Percentiles rank a stretch among this genome's conserved stretches.
phyloP scores from a whole-genome alignment of 2,113 vertebrate genomes.

The Macquaria australasica region DNA sequence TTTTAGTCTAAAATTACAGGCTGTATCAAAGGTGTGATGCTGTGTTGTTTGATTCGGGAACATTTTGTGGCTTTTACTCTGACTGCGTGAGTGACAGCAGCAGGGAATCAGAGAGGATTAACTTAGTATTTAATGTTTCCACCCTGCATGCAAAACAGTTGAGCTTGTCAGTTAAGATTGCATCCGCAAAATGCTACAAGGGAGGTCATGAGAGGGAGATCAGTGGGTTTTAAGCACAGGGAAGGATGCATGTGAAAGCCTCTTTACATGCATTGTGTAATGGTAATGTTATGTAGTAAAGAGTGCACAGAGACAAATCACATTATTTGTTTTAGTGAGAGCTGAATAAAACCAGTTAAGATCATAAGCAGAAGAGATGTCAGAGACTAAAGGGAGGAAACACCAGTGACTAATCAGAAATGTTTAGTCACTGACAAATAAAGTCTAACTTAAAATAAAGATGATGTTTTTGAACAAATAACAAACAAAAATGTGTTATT shows the following conservation, averaged over 20 bases:
- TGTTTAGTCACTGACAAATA: conserved; percentile 18
- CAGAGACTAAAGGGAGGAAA: not conserved
- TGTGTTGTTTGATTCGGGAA: conserved; percentile 44
- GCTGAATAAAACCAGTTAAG: conserved; percentile 11
- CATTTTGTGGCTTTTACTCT: conserved; percentile 56
- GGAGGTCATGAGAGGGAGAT: conserved; percentile 58
- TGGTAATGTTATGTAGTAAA: conserved; percentile 5
- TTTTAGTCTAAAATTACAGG: conserved; percentile 33
- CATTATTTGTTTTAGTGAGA: conserved; percentile 4
- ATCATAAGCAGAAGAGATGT: not conserved
- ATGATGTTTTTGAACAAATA: conserved; percentile 17
- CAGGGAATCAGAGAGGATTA: conserved; percentile 73
- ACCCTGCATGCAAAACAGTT: conserved; percentile 67
- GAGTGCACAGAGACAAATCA: not conserved
- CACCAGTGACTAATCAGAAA: conserved; percentile 7
- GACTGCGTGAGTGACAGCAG: conserved; percentile 70
- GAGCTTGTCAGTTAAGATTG: conserved; percentile 70
- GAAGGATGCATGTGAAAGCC: conserved; percentile 25
- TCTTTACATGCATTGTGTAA: conserved; percentile 28
- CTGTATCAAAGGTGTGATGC: conserved; percentile 34
- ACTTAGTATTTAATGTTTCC: conserved; percentile 67
- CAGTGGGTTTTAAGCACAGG: conserved; percentile 40
- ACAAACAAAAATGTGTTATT: not conserved
- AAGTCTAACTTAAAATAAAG: conserved; percentile 17
- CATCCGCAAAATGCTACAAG: conserved; percentile 55